Base-by-base conservation (phyloP, 2,113 vertebrate genomes). In the Eudyptes chrysolophus region DNA sequence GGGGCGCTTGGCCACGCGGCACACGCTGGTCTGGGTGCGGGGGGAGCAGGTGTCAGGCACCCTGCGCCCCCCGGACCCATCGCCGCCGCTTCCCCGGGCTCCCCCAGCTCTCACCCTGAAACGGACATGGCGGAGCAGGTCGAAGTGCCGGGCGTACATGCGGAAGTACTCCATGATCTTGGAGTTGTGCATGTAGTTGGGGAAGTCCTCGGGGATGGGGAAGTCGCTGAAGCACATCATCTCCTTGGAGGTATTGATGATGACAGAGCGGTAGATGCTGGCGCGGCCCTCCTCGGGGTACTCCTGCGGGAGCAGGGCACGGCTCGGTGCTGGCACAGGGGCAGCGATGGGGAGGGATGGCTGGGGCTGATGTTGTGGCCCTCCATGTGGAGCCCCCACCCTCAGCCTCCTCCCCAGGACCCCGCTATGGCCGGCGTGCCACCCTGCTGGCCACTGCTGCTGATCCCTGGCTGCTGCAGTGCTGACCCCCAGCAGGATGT, bases 201-300 rank as follows among this genome's bases (percentile, higher is more conserved):
- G 99, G 87, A 97, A 99, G 70, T 99, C 83, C 3, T 97, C 98
- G 0, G 99, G 99, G 95, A 99, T 98, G 72, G 98, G 99, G 60
- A 98, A 99, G 90, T 99, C 99, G 8, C 99, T 99, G 98, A 98
- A 99, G 97, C 99, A 99, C 99, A 99, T 99, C 98, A 99, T 99
- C 96, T 99, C 99, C 93, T 99, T 99, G 85, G 99, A 99, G 34
- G 99, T 98, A 92, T 99, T 99, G 93, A 97, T 98, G 89, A 99
- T 96, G 84, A 99, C 96, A 3, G 99, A 99, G 48, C 97, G 98
- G 90, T 99, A 99, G 84, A 99, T 98, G 91, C 98, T 99, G 96
- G 98, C 96, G 5, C 96, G 96, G 29, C 96, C 98, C n/a, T 98
- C 94, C 86, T 98, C 98, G 2, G 97, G 96, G 22, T 70, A 87